These are phyloP conservation scores for Ypsolopha scabrella DNA, from an alignment of 2,888 invertebrate genomes.

Conservation along the genomic window DNA sequence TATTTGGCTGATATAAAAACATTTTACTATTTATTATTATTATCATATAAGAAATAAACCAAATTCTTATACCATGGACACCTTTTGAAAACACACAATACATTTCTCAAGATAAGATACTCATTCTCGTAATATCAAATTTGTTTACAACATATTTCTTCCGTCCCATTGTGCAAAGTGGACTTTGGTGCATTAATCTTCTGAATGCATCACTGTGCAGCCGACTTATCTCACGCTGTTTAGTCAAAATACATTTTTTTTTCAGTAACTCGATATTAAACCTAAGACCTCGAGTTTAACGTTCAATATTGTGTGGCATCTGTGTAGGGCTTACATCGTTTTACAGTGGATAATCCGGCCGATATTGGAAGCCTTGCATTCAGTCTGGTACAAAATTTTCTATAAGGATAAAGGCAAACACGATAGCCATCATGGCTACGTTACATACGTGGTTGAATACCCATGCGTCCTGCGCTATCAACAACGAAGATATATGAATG, in stretches of 20 bases:
- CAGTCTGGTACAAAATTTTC: constrained; percentile 67
- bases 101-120: too few relatives aligned
- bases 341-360: constrained; percentile 7
- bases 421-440: constrained; percentile 62
- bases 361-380: constrained; percentile 54
- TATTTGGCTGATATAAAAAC: too few relatives aligned
- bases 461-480: constrained; percentile 5
- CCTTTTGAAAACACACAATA: too few relatives aligned
- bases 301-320: constrained; percentile 22
- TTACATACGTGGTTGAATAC: constrained; percentile 33
- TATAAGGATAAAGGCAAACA: constrained; percentile 70
- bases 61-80: too few relatives aligned
- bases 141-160: background rate
- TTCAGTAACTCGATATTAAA: constrained; percentile 24
- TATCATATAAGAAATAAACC: too few relatives aligned
- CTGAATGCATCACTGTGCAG: constrained; percentile 61
- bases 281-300: constrained; percentile 25
- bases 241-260: constrained; percentile 62
- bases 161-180: constrained; percentile 27
- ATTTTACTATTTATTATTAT: too few relatives aligned
- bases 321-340: constrained; percentile 35
- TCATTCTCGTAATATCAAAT: background rate
- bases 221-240: constrained; percentile 56
- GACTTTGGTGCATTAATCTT: constrained; percentile 49
- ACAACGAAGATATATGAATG: too few relatives aligned